Percentiles rank a stretch among this genome's conserved stretches.
These are phyloP conservation scores for Siderastrea radians DNA, from an alignment of 92 coral and sea anemone species.

Conservation along the genomic window DNA sequence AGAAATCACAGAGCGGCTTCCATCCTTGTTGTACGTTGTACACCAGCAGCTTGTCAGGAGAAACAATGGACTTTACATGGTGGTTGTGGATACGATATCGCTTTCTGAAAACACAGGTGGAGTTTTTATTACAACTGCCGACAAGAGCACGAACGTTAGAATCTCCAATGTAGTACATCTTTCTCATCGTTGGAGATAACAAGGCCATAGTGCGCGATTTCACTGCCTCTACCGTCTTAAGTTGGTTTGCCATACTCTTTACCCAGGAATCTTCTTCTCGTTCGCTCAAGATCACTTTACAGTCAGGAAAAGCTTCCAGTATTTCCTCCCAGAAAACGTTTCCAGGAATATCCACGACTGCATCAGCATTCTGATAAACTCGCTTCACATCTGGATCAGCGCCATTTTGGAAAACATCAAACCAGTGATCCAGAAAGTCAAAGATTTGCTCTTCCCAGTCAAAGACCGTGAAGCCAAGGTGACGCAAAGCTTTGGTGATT, in stretches of 20 bases:
- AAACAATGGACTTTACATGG: conserved; percentile 54
- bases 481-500: conserved; percentile 34
- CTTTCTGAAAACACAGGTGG: conserved; percentile 47
- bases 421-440: conserved; percentile 61
- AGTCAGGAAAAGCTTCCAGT: conserved; percentile 70
- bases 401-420: conserved; percentile 43
- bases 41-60: conserved; percentile 60
- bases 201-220: neutral
- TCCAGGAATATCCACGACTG: conserved; percentile 50
- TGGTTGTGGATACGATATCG: conserved; percentile 64
- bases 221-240: neutral
- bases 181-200: conserved; percentile 43
- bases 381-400: conserved; percentile 48
- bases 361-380: conserved; percentile 67
- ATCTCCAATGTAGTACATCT: neutral
- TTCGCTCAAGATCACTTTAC: conserved; percentile 57
- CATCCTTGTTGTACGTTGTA: conserved; percentile 67
- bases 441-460: conserved; percentile 61
- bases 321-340: conserved; percentile 60
- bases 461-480: conserved; percentile 40
- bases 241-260: conserved; percentile 38
- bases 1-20: conserved; percentile 68
- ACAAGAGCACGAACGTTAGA: conserved; percentile 4
- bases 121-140: conserved; percentile 34
- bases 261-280: conserved; percentile 67